phyloP scores from a whole-genome alignment of 2,888 invertebrate species.

The Metellina segmentata region DNA sequence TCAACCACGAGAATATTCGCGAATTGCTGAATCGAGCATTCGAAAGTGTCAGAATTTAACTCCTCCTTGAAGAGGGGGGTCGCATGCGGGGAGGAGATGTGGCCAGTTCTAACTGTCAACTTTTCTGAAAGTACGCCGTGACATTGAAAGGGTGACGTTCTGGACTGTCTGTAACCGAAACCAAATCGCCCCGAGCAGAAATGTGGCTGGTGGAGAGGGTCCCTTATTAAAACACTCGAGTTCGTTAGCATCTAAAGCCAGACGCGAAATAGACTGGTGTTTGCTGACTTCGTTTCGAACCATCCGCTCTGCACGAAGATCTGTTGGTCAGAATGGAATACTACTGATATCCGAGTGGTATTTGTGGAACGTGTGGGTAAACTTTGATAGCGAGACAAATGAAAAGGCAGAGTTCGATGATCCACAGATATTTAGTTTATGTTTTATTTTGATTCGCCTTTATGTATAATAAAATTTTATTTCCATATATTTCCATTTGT shows the following conservation, averaged over 20 bases:
- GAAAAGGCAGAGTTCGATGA: no score
- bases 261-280: background rate
- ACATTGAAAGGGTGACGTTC: no score
- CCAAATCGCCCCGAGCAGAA: background rate
- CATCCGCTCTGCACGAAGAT: no score
- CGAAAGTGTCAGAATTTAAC: background rate
- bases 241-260: background rate
- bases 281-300: no score
- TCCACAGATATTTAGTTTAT: no score
- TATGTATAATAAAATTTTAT: no score
- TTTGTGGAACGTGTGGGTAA: no score
- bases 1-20: background rate
- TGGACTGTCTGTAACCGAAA: background rate
- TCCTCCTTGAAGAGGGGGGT: background rate
- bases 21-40: background rate
- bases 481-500: no score
- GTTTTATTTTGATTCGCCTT: no score
- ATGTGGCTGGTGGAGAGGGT: background rate
- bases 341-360: no score
- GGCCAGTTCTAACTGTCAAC: constrained; percentile 38
- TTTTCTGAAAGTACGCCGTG: background rate
- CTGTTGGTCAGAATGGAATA: no score
- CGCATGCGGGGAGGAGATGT: background rate
- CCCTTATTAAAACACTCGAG: background rate
- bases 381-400: no score